phyloP scores from a whole-genome alignment of 2,888 invertebrate species.

The Agrotis exclamationis region DNA sequence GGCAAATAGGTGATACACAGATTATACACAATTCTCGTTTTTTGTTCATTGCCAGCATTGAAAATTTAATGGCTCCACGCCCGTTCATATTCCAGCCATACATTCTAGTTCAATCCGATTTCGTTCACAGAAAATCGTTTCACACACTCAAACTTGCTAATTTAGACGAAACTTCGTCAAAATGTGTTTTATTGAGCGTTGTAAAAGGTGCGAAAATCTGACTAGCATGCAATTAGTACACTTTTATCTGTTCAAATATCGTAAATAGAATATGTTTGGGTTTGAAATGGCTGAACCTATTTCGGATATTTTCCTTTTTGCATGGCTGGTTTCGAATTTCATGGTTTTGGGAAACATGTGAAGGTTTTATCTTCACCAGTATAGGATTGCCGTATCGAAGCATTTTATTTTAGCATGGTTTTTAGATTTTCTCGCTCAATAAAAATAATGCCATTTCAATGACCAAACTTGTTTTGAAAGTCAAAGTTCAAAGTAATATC shows the following conservation, averaged over 20 bases:
- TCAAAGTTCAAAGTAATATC: slow-evolving; percentile 9
- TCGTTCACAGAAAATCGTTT: slow-evolving; percentile 62
- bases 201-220: slow-evolving; percentile 68
- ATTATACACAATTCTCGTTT: slow-evolving; percentile 49
- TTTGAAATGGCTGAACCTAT: slow-evolving; percentile 45
- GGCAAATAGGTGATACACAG: slow-evolving; percentile 57
- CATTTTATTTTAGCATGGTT: slow-evolving; percentile 42
- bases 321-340: slow-evolving; percentile 52
- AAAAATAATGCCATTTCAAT: slow-evolving; percentile 15
- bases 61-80: slow-evolving; percentile 58
- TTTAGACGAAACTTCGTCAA: slow-evolving; percentile 63
- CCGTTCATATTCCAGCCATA: slow-evolving; percentile 50
- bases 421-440: slow-evolving; percentile 33
- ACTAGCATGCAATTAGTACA: slow-evolving; percentile 66
- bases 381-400: slow-evolving; percentile 34
- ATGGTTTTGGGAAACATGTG: slow-evolving; percentile 39
- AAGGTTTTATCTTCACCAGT: slow-evolving; percentile 17
- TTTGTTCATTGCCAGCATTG: slow-evolving; percentile 56
- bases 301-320: slow-evolving; percentile 34
- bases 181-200: slow-evolving; percentile 63
- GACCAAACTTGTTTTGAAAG: background rate
- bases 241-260: slow-evolving; percentile 66
- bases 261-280: slow-evolving; percentile 59
- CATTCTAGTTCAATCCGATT: slow-evolving; percentile 57
- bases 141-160: slow-evolving; percentile 68